Base-by-base conservation (phyloP, 2,113 vertebrate genomes). In the Uria aalge region DNA sequence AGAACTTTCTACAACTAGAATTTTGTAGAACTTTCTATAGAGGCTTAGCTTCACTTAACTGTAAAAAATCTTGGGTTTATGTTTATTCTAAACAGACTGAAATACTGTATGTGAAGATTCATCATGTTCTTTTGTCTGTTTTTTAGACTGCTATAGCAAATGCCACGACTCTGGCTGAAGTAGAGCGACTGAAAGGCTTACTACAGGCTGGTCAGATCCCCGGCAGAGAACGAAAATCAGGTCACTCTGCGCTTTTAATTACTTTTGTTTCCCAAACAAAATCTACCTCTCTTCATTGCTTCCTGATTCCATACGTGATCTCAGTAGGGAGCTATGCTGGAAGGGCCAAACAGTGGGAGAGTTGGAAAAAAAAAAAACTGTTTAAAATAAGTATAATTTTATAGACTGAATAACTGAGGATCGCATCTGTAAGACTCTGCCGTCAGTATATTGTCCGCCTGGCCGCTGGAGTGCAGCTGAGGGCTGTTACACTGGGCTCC, bases 191-290 rank as follows among this genome's bases (percentile, higher is more conserved):
- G 84, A 99, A 99, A 34, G 99, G 99, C 7, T 97, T 99, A 94
- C 97, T 99, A 43, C 99, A 99, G 97, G 98, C 99, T 0, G 99
- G 99, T 6, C 99, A 99, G 97, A 99, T 99, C 68, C 99, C 99
- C 1, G 99, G 99, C 72, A 97, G 99, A 74, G 99, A 99, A 16
- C 96, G 97, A 34, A 98, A 98, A 98, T 75, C 98, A 98, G 99
- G 99, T 99, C 48, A 95, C 32, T 29, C 36, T 41, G 26, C 11
- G 3, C 8, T 22, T 7, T 9, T 8, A 2, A 3, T 40, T 41
- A 0, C 20, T 74, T 11, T 11, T 34, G 11, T 45, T 84, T 43
- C 43, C 34, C 32, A 15, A 12, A 14, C 45, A 56, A 9, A 36
- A 47, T 11, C 34, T 20, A 4, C 15, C 14, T 40, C 34, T 27